Percentiles rank a stretch among this genome's conserved stretches.
These are phyloP conservation scores for Cyprinodon variegatus DNA, from an alignment of 2,113 vertebrate species.

Conservation along the genomic window DNA sequence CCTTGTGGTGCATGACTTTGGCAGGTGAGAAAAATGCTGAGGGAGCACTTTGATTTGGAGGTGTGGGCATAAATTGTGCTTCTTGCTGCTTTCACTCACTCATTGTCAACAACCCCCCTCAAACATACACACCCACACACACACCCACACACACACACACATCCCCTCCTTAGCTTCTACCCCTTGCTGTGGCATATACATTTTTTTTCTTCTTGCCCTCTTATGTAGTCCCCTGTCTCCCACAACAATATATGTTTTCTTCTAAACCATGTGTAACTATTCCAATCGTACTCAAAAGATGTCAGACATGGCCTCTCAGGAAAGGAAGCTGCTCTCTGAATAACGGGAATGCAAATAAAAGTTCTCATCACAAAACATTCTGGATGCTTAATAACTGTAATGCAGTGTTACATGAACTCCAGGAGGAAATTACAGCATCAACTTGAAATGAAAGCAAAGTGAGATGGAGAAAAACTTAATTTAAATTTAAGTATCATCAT, in stretches of 20 bases:
- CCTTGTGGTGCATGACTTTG: constrained; percentile 69
- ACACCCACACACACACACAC: no score
- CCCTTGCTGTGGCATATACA: constrained; percentile 12
- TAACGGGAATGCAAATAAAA: background rate
- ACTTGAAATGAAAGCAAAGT: constrained; percentile 1
- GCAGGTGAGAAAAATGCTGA: constrained; percentile 82
- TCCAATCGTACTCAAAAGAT: constrained; percentile 46
- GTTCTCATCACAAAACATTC: constrained; percentile 1
- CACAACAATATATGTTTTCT: constrained; percentile 21
- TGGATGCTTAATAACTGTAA: background rate
- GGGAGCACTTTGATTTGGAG: constrained; percentile 72
- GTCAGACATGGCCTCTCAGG: constrained; percentile 33
- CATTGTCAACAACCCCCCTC: constrained; percentile 54
- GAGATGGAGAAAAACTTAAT: no score
- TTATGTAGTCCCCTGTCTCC: background rate
- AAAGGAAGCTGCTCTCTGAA: background rate
- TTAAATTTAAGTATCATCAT: background rate
- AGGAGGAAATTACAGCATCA: background rate
- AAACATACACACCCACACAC: no score
- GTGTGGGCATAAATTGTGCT: constrained; percentile 74
- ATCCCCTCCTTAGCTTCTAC: constrained; percentile 1
- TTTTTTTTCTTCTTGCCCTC: background rate
- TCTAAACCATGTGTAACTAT: constrained; percentile 19
- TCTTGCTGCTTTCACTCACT: constrained; percentile 63
- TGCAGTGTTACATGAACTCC: background rate